Conservation (phyloP, 1,140 invertebrate species). For the Aporrectodea caliginosa region DNA sequence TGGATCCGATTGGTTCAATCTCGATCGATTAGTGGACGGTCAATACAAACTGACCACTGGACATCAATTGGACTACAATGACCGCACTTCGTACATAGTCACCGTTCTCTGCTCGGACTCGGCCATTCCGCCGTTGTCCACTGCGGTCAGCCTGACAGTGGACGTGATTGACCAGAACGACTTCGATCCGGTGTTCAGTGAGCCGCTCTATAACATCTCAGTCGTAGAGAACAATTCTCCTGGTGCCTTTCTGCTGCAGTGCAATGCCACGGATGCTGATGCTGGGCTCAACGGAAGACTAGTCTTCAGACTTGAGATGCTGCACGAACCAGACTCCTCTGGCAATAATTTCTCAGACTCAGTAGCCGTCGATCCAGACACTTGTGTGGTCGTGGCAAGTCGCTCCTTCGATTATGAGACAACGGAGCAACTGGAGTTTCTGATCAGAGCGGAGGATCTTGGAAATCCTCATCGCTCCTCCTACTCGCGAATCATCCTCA, state of each 20-base stretch:
- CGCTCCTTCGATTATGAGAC: constrained; percentile 28
- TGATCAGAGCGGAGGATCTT: constrained; percentile 13
- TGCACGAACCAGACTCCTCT: constrained; percentile 10
- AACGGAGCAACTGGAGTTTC: constrained; percentile 18
- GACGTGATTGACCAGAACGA: constrained; percentile 81
- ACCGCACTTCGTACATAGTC: constrained; percentile 5
- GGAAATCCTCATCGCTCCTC: constrained; percentile 19
- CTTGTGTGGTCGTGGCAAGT: not conserved
- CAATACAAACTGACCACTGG: constrained; percentile 27
- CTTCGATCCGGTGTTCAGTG: constrained; percentile 76
- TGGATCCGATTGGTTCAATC: not conserved
- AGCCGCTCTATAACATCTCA: constrained; percentile 73
- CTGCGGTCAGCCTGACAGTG: constrained; percentile 68
- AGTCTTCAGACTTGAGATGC: constrained; percentile 11
- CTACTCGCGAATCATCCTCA: constrained; percentile 18
- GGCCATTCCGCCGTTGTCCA: constrained; percentile 54
- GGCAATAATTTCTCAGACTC: not conserved
- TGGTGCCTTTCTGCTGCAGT: constrained; percentile 70
- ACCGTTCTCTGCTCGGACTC: constrained; percentile 26
- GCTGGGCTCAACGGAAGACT: constrained; percentile 78
- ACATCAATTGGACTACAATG: constrained; percentile 30
- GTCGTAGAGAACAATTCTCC: constrained; percentile 35
- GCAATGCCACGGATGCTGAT: constrained; percentile 81
- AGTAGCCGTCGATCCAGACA: constrained; percentile 17
- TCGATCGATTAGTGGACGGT: not conserved